Base-by-base conservation (phyloP, 2,113 vertebrate genomes). In the Arenaria interpres region DNA sequence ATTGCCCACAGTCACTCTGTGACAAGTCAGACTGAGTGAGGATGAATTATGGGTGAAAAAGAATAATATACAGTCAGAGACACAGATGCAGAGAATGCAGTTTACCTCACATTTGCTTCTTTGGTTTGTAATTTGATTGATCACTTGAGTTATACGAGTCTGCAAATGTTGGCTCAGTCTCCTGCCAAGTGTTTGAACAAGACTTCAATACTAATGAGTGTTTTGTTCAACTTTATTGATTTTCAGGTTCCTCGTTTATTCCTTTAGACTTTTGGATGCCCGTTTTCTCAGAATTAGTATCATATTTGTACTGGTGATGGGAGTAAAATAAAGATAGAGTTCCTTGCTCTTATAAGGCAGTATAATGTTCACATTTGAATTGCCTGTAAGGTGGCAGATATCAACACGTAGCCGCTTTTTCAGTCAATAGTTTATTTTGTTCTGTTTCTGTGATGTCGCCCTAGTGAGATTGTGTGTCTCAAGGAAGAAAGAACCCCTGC, bases 121-220 rank as follows among this genome's bases (percentile, higher is more conserved):
- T 94, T 67, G 54, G 83, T 91, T 92, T 96, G 85, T 93, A 95
- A 94, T 96, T 89, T 96, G 91, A 96, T 95, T 89, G 81, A 97
- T 97, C 71, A 54, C 81, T 89, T 94, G n/a, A 45, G 86, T 92
- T 90, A 91, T 85, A 85, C 48, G 88, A 85, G 67, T 67, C 92
- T 92, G 72, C 84, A 90, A 96, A 92, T 56, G 85, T 64, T 96
- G 91, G 94, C 62, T 24, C 78, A 62, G 83, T 91, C 76, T 64
- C 79, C 80, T 90, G 94, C 93, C 2, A 82, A 92, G 85, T 95
- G 72, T 96, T 96, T 87, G 83, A 92, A 69, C 95, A 95, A 92
- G 95, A 88, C 74, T 95, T 93, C 74, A 95, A 94, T 95, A 83
- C 92, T 94, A 93, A 97, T 85, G 91, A 80, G 87, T 86, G 62